Base-by-base conservation (phyloP, 2,888 invertebrate genomes). In the Euphydryas editha region DNA sequence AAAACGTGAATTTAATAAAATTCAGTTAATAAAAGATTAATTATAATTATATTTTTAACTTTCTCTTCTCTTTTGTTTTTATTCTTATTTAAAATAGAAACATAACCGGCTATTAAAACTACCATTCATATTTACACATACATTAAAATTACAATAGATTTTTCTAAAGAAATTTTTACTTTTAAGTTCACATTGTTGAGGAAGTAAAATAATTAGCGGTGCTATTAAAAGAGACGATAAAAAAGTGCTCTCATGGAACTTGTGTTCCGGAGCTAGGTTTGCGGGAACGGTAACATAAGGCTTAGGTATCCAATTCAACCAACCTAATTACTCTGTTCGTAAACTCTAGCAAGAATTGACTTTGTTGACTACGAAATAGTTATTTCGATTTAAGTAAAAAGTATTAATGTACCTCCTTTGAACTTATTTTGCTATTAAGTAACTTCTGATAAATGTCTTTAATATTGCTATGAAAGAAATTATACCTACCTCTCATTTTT, bases 311-410 rank as follows among this genome's bases (percentile, higher is more conserved):
- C 61, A 67, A 63, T 63, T 67, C 49, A 61, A 58, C 49, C 58
- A 61, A 64, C 54, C 69, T 64, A 61, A 69, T 67, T 69, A 61
- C 67, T 64, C 69, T 54, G 44, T 47, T 47, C 36, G 61, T 54
- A 61, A 65, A 15, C 13, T 51, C 11, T 47, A 55, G 17, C 18
- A 49, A 47, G 58, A 63, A 67, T 67, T 67, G 66, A 69, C 61
- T 69, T 63, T 67, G 69, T 54, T 21, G 47, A 63, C 36, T 69
- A 39, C 63, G 36, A 44, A 64, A 56, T 67, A 59, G 61, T 67
- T 63, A 51, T 47, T 54, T 54, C 37, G 15, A 47, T 49, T 65
- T 55, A 49, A 59, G 37, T 65, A 55, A 46, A 46, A 39, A 51
- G 42, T 62, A 59, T n/a, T n/a, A 62, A 39, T 51, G 47, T 42